Evolutionary conservation across 2,113 vertebrate species (phyloP), one percentile per base, ranked within the genome.

Genomic region (Carlito syrichta): DNA sequence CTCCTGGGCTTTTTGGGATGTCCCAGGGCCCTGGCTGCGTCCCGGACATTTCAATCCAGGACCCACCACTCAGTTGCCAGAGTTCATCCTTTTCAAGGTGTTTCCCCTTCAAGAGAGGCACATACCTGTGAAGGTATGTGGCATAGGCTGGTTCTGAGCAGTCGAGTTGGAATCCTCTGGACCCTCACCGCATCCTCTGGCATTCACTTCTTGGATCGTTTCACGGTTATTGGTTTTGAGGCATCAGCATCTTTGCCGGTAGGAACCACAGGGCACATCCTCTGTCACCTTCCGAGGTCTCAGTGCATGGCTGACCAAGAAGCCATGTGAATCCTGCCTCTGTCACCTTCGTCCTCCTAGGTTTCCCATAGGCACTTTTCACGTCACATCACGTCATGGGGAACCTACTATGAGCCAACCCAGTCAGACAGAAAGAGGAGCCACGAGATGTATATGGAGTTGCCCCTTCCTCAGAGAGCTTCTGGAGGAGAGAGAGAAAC

Each of bases 261-360:
- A 74, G 84, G 83, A 90, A 81, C 69, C 19, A 30, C 1, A 17
- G 85, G 74, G 0, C 50, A 9, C 54, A 25, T 48, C 22, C 25
- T 85, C 58, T 1, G 1, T 40, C 38, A 20, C 77, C 60, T 95
- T 74, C 71, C 1, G 38, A 90, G 88, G 52, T 60, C 32, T 38
- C 7, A 14, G 58, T 10, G 3, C 2, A 32, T 14, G 68, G 79
- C 66, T 45, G 52, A 32, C 25, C 11, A 22, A 32, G 62, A 40
- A 58, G 48, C 63, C 66, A 9, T 0, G 32, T 2, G 14, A 40
- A 19, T 35, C n/a, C 0, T 13, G 25, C 30, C 6, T 69, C 45
- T 50, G 30, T 45, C 20, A 14, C 83, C 45, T 25, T 0, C 0
- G 1, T 66, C 35, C 50, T 35, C 83, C 13, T 14, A 35, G 1